Conservation (phyloP, 2,797 vertebrate genomes). For the Enteromius anoplus region DNA sequence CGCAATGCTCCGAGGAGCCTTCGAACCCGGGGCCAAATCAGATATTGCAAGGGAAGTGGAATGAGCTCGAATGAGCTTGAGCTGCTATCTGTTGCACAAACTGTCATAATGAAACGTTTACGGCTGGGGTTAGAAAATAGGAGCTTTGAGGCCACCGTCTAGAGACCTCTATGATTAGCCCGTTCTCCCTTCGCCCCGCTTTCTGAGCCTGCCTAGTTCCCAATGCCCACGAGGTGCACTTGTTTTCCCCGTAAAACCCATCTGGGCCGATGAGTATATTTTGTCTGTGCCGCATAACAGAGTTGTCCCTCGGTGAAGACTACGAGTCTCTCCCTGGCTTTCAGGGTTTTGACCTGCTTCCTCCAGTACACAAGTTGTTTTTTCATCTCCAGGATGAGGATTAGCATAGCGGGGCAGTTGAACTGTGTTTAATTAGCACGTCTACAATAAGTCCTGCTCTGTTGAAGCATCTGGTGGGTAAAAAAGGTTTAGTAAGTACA, state of each 20-base stretch:
- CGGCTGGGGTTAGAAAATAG: constrained; percentile 66
- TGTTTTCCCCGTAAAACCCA: constrained; percentile 42
- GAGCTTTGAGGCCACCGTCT: constrained; percentile 61
- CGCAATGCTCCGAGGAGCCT: constrained; percentile 67
- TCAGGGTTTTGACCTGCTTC: constrained; percentile 42
- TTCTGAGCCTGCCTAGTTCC: constrained; percentile 20
- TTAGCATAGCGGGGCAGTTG: constrained; percentile 30
- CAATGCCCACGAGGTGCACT: constrained; percentile 43
- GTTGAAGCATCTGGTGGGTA: constrained; percentile 22
- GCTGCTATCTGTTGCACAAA: constrained; percentile 62
- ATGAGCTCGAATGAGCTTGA: constrained; percentile 57
- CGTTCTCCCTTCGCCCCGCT: constrained; percentile 1
- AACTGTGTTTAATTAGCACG: constrained; percentile 43
- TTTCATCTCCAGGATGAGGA: constrained; percentile 25
- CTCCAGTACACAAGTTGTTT: constrained; percentile 36
- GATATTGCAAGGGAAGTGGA: constrained; percentile 66
- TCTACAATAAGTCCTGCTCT: background rate
- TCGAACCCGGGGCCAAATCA: constrained; percentile 64
- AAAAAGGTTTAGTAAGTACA: constrained; percentile 20
- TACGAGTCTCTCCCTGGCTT: constrained; percentile 21
- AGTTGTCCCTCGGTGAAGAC: constrained; percentile 42
- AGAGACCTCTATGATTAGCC: constrained; percentile 48
- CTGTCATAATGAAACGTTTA: constrained; percentile 71
- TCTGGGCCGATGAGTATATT: constrained; percentile 46
- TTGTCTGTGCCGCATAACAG: constrained; percentile 43